Base-by-base conservation (phyloP, 2,797 vertebrate genomes). In the Pipistrellus pipistrellus region DNA sequence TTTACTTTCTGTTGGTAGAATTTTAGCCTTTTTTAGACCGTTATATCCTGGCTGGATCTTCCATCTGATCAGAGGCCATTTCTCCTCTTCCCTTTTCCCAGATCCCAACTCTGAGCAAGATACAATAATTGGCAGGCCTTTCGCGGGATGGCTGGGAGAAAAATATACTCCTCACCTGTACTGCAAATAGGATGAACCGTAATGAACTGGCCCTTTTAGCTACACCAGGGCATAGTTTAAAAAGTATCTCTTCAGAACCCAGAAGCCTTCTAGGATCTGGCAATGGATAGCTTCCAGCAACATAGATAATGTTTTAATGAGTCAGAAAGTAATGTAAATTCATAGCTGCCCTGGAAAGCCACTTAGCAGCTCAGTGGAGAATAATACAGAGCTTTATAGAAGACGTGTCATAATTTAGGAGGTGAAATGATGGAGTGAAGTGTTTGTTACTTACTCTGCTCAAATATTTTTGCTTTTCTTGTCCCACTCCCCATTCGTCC, bases 271-370 rank as follows among this genome's bases (percentile, higher is more conserved):
- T 78, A 96, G 18, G 88, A 90, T 27, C 73, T 88, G 55, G 76
- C 95, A 96, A 95, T 0, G 95, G 21, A 62, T 0, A 21, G 72
- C 71, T 91, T 97, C 93, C 68, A 88, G 95, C 82, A 95, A 27
- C 78, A 72, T 12, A 76, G 81, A 57, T 32, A 95, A 95, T 71
- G 35, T 35, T 76, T 69, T 86, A 87, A 88, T 38, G 94, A 96
- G 32, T 95, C 91, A 91, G 81, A 93, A 90, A 94, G 64, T 6
- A 78, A 95, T 78, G 91, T 87, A 93, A 48, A 90, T 96, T 90
- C 94, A 81, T 80, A 95, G 51, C 59, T 96, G 30, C 73, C 88
- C 82, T 86, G 20, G 64, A 89, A 91, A 95, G 69, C 46, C 93
- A 66, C 89, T 95, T 48, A 38, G 81, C 51, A 94, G 85, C 35